Evolutionary conservation across 2,888 invertebrate genomes (phyloP), one percentile per base, ranked within the genome.

Genomic region (Sinotaia quadrata): DNA sequence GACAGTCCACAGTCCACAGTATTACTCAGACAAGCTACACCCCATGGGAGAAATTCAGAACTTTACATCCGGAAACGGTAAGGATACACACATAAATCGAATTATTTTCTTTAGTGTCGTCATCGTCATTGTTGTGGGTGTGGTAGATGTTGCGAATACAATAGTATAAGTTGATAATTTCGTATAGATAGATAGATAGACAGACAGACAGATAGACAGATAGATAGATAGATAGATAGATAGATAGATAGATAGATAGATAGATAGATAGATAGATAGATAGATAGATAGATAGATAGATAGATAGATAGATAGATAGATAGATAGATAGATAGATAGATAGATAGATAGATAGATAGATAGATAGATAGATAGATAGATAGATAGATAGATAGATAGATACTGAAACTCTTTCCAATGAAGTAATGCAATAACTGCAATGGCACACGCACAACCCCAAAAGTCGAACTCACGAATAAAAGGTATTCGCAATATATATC

Each of bases 1-100:
- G 84, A 82, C 82, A 2, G 83, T 83, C 33, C 82, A 84, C 76
- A 84, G 84, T 68, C 84, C 84, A 0, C 81, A 81, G 69, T 84
- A 80, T 61, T 84, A 81, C 71, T 75, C 75, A 15, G 84, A 83
- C 67, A 84, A 84, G 68, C 69, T 83, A 33, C 81, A 82, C 29
- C 84, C 82, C 67, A 66, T 80, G 66, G 77, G 77, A 3, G 84
- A 84, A 24, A 62, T 78, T 29, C 71, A 75, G 34, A 72, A 68
- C 49, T 81, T 74, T 69, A 56, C 71, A 49, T 79, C 79, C 41
- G 69, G 54, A n/a, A 81, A 78, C 61, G 82, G 84, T 84, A 68
- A 75, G 81, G 72, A 7, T 21, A 47, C 18, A 18, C 47, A 4
- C 8, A 1, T 47, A 7, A 15, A 15, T 12, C 18, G 10, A 41